phyloP scores from a whole-genome alignment of 2,797 vertebrate genomes.

The Notoglanidium macrostoma region DNA sequence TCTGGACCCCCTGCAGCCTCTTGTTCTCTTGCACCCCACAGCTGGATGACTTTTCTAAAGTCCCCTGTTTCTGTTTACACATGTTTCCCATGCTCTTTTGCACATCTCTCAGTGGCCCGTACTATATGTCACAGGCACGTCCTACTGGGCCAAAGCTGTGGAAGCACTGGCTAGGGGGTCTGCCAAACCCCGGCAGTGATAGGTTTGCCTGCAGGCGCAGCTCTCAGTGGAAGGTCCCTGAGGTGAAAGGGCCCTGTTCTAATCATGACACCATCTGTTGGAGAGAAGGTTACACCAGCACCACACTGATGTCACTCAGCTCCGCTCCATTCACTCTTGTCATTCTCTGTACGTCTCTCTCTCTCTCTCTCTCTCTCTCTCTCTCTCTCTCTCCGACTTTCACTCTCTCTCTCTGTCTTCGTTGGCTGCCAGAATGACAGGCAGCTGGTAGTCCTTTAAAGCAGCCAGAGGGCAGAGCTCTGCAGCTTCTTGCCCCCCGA shows the following conservation, averaged over 20 bases:
- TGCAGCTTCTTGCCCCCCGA: slow-evolving; percentile 43
- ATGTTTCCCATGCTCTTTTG: slow-evolving; percentile 52
- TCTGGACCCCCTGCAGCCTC: slow-evolving; percentile 24
- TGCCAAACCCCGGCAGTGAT: slow-evolving; percentile 46
- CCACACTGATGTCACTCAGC: slow-evolving; percentile 57
- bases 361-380: slow-evolving; percentile 30
- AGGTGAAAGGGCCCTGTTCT: slow-evolving; percentile 59
- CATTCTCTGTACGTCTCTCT: slow-evolving; percentile 32
- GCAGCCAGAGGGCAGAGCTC: slow-evolving; percentile 57
- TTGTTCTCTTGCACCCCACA: slow-evolving; percentile 41
- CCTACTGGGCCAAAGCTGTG: slow-evolving; percentile 13
- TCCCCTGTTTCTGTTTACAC: slow-evolving; percentile 56
- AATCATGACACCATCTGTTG: slow-evolving; percentile 65
- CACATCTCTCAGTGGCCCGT: slow-evolving; percentile 45
- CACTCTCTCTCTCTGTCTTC: slow-evolving; percentile 30
- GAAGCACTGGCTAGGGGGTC: slow-evolving; percentile 40
- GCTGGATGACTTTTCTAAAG: slow-evolving; percentile 56
- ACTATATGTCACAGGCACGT: slow-evolving; percentile 23
- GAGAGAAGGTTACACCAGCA: slow-evolving; percentile 62
- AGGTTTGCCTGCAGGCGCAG: slow-evolving; percentile 50
- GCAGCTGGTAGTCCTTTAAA: slow-evolving; percentile 58
- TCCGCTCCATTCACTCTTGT: slow-evolving; percentile 44
- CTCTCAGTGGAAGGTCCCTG: slow-evolving; percentile 54
- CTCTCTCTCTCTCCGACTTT: slow-evolving; percentile 23
- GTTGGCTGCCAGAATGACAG: slow-evolving; percentile 49